Percentiles rank a stretch among this genome's conserved stretches.
Conservation (phyloP, 2,113 vertebrate genomes). For the Dicaeum eximium region DNA sequence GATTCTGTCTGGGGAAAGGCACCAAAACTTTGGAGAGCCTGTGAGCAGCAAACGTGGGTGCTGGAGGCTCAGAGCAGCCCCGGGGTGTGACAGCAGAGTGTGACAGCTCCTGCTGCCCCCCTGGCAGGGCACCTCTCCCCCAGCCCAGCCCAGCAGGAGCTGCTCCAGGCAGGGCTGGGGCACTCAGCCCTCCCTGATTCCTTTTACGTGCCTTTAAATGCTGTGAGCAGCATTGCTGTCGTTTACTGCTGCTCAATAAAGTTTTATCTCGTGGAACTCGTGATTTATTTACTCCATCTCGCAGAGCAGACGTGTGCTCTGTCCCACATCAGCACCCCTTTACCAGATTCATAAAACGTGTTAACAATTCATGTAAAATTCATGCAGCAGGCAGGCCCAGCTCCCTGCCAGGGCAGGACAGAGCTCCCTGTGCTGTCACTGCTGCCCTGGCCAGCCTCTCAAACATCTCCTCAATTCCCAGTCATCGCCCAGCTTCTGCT, state of each 20-base stretch:
- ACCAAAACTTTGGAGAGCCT: neutral
- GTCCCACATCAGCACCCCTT: constrained; percentile 24
- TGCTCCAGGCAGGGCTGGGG: neutral
- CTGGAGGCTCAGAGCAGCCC: neutral
- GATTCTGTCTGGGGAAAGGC: neutral
- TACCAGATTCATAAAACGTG: constrained; percentile 64
- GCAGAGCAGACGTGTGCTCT: neutral
- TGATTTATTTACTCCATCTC: constrained; percentile 53
- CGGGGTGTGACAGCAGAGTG: neutral
- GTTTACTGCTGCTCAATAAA: constrained; percentile 65
- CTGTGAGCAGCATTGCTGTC: constrained; percentile 28
- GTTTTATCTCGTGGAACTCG: constrained; percentile 54
- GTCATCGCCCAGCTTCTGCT: rapidly evolving
- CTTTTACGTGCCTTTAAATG: constrained; percentile 49
- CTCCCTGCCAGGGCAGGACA: neutral
- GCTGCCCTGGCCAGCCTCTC: neutral
- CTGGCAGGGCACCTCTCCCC: neutral
- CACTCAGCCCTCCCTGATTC: neutral
- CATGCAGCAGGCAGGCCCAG: neutral
- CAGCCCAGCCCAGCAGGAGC: neutral
- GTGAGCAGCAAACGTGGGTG: neutral
- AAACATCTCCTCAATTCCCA: neutral
- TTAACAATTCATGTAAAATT: constrained; percentile 65
- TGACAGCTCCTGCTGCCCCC: neutral
- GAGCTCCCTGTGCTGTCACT: neutral